Conservation (phyloP, 2,888 invertebrate species). For the Agrotis ipsilon region DNA sequence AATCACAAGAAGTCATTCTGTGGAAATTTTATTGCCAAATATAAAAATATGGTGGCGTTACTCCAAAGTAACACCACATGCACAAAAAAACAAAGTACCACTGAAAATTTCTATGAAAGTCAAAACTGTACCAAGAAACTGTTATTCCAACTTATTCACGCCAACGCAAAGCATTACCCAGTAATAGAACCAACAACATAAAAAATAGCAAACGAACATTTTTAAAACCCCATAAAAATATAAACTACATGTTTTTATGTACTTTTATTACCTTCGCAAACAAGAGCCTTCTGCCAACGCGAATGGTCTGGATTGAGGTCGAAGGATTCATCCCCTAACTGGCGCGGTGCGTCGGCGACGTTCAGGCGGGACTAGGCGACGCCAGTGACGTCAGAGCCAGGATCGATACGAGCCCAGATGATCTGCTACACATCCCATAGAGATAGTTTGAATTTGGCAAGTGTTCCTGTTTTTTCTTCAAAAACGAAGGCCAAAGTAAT, state of each 20-base stretch:
- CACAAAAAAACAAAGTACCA: too few relatives aligned
- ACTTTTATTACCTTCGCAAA: constrained; percentile 52
- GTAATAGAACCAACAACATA: constrained; percentile 1
- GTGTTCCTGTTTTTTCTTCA: constrained; percentile 40
- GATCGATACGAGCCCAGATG: constrained; percentile 82
- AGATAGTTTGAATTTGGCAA: constrained; percentile 64
- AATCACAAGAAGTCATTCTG: too few relatives aligned
- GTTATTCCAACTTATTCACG: not conserved
- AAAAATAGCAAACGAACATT: not conserved
- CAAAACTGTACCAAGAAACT: too few relatives aligned
- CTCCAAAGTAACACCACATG: too few relatives aligned
- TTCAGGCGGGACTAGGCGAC: constrained; percentile 80
- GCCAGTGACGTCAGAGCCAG: constrained; percentile 81
- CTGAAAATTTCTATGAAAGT: too few relatives aligned
- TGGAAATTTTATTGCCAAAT: too few relatives aligned
- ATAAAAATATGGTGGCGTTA: too few relatives aligned
- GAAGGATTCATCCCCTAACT: constrained; percentile 77
- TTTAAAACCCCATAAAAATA: constrained; percentile 34
- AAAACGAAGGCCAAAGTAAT: not conserved
- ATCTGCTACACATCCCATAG: constrained; percentile 65
- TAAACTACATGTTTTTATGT: constrained; percentile 15
- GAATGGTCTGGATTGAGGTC: constrained; percentile 75
- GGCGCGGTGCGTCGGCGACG: constrained; percentile 82
- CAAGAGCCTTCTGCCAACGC: constrained; percentile 51
- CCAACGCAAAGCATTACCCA: not conserved